phyloP scores from a whole-genome alignment of 2,888 invertebrate genomes.

The Caenorhabditis becei region DNA sequence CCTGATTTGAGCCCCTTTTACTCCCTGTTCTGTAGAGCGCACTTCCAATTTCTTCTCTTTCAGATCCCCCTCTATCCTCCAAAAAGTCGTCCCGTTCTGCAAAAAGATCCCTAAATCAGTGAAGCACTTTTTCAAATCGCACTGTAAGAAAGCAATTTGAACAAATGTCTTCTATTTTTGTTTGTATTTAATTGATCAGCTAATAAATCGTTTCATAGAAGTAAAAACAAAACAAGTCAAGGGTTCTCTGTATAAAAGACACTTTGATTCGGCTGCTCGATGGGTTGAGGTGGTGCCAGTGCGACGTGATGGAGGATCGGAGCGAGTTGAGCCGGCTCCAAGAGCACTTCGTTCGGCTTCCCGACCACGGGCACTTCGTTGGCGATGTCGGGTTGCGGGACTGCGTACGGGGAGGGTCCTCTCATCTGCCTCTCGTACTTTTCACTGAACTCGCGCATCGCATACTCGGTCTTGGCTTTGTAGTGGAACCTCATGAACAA shows the following conservation, averaged over 20 bases:
- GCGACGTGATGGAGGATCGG: background rate
- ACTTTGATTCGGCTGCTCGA: background rate
- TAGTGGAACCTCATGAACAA: background rate
- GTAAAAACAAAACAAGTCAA: too few relatives aligned
- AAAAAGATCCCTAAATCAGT: background rate
- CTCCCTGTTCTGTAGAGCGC: too few relatives aligned
- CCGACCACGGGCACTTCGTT: background rate
- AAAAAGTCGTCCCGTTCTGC: background rate
- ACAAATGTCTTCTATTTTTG: too few relatives aligned
- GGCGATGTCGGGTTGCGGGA: background rate
- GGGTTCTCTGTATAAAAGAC: background rate
- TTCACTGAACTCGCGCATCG: background rate
- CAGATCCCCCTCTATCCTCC: background rate
- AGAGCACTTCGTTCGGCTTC: background rate
- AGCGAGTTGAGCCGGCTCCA: background rate
- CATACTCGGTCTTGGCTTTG: background rate
- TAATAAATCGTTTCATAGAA: too few relatives aligned
- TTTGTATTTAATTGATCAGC: too few relatives aligned
- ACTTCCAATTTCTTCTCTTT: background rate
- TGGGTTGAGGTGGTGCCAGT: background rate
- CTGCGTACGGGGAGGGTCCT: background rate
- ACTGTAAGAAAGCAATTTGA: too few relatives aligned
- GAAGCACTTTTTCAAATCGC: background rate
- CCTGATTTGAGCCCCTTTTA: too few relatives aligned
- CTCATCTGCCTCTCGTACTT: background rate